Evolutionary conservation across 1,140 invertebrate genomes (phyloP).

Genomic region (Drosophila grimshawi): DNA sequence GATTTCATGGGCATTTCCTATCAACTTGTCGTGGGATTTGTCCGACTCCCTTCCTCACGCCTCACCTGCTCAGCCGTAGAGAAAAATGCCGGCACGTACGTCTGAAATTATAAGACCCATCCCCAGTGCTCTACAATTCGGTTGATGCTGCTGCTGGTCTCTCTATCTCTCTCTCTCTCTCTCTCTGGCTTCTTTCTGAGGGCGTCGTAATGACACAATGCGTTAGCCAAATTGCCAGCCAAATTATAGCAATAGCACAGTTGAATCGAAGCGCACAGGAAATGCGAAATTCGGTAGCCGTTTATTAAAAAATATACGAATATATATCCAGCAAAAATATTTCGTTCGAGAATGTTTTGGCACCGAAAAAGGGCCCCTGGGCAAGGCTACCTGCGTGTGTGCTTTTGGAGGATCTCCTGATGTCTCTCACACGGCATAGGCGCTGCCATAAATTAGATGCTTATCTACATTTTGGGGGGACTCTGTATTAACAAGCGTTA

Average conservation of each 20-base stretch:
- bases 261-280: conserved; percentile 48
- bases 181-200: background rate
- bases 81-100: conserved; percentile 70
- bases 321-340: conserved; percentile 48
- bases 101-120: conserved; percentile 54
- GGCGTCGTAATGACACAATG: conserved; percentile 71
- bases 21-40: conserved; percentile 59
- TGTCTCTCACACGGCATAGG: conserved; percentile 50
- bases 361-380: background rate
- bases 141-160: background rate
- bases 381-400: conserved; percentile 23
- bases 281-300: conserved; percentile 81
- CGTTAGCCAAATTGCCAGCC: conserved; percentile 65
- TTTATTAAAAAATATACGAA: conserved; percentile 65
- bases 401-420: conserved; percentile 29
- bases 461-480: conserved; percentile 54
- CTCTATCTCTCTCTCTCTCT: background rate
- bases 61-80: background rate
- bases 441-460: conserved; percentile 77
- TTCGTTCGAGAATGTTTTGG: conserved; percentile 10
- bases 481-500: conserved; percentile 20
- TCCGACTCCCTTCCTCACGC: background rate
- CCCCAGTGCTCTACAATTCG: conserved; percentile 15
- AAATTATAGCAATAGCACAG: conserved; percentile 66
- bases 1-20: conserved; percentile 70